Percentiles rank a stretch among this genome's conserved stretches.
Conservation (phyloP, 2,797 vertebrate species). For the Gadopsis marmoratus region DNA sequence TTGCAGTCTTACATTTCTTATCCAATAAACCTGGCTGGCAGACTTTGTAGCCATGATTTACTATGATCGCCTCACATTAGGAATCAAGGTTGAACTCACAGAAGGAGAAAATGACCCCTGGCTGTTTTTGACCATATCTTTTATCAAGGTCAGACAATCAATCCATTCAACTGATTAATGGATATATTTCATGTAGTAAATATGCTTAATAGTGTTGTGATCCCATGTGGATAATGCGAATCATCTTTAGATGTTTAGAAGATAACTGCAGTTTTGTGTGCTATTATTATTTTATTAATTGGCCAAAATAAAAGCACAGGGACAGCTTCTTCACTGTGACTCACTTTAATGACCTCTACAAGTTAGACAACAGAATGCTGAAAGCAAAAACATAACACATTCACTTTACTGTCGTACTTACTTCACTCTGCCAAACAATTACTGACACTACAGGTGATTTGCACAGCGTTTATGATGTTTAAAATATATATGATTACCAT, state of each 20-base stretch:
- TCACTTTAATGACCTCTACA: not conserved
- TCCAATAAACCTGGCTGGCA: conserved; percentile 68
- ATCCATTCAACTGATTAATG: conserved; percentile 39
- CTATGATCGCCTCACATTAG: conserved; percentile 51
- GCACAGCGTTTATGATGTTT: not conserved
- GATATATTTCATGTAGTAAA: conserved; percentile 2
- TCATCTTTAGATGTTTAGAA: not conserved
- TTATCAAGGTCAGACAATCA: conserved; percentile 45
- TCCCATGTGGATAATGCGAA: conserved; percentile 5
- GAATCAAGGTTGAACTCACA: conserved; percentile 67
- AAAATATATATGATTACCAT: not conserved
- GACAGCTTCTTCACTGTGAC: not conserved
- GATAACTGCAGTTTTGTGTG: not conserved
- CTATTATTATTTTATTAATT: not conserved
- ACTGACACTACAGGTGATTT: not conserved
- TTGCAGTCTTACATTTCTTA: conserved; percentile 74
- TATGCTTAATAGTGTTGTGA: not conserved
- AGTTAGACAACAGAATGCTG: not conserved
- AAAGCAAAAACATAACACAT: not conserved
- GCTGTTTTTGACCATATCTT: conserved; percentile 49
- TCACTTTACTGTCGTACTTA: not conserved
- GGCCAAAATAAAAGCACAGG: not conserved
- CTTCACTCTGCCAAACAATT: not conserved
- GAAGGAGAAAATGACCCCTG: conserved; percentile 62
- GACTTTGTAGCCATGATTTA: conserved; percentile 60